phyloP scores from a whole-genome alignment of 2,113 vertebrate species.

The Pituophis catenifer region DNA sequence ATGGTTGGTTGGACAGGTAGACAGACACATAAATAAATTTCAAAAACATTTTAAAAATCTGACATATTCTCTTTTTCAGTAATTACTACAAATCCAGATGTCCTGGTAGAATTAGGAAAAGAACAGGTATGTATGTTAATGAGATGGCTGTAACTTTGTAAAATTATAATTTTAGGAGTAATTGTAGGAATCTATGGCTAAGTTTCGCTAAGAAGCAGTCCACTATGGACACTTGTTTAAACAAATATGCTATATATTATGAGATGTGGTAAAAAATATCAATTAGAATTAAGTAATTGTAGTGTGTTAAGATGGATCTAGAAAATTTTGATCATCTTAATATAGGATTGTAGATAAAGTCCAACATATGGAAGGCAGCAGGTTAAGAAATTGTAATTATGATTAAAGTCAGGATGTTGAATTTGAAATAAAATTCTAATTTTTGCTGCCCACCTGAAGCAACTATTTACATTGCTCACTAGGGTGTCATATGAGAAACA shows the following conservation, averaged over 20 bases:
- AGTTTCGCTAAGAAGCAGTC: neutral
- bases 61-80: slow-evolving; percentile 64
- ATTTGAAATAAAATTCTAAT: neutral
- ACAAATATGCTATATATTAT: neutral
- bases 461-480: neutral
- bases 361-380: neutral
- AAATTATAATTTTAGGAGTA: neutral
- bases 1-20: neutral
- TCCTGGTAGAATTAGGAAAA: slow-evolving; percentile 64
- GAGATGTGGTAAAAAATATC: neutral
- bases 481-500: neutral
- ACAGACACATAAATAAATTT: neutral
- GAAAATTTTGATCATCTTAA: neutral
- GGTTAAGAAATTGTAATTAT: neutral
- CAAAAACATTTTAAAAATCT: neutral
- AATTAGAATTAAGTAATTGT: neutral
- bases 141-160: slow-evolving; percentile 14
- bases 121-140: slow-evolving; percentile 69
- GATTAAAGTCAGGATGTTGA: neutral
- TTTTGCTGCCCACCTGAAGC: neutral
- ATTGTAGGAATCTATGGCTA: fast-evolving
- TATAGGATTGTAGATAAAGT: too few species aligned
- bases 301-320: neutral
- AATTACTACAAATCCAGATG: slow-evolving; percentile 56
- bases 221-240: neutral